Conservation (phyloP, 2,797 vertebrate species). For the Simalia tracyae region DNA sequence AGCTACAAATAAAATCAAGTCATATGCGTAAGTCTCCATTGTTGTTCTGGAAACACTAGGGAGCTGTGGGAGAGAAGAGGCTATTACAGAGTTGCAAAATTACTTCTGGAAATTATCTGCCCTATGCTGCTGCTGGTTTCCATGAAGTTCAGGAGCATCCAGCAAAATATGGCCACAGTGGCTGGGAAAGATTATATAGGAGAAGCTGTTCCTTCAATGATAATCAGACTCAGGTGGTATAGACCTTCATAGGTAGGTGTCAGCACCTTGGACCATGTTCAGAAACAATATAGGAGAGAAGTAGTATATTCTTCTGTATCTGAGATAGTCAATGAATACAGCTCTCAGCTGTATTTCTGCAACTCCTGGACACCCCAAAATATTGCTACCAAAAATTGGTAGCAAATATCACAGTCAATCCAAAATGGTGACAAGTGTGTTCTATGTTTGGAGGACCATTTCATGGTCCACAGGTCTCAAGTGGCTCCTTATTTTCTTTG, state of each 20-base stretch:
- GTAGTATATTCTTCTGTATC: too few species aligned
- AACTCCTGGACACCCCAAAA: not conserved
- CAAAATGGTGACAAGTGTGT: not conserved
- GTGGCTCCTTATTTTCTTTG: not conserved
- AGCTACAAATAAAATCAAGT: too few species aligned
- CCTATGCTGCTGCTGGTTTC: not conserved
- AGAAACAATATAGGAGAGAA: not conserved
- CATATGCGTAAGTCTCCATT: not conserved
- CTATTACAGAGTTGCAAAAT: not conserved
- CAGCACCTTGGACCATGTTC: not conserved
- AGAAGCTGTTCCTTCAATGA: not conserved
- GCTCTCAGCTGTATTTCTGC: not conserved
- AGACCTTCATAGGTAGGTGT: not conserved
- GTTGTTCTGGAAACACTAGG: not conserved
- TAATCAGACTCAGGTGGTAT: not conserved
- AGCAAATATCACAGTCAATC: not conserved
- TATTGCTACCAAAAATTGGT: not conserved
- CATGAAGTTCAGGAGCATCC: not conserved
- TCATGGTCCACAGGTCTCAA: not conserved
- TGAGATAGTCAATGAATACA: not conserved
- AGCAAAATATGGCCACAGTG: not conserved
- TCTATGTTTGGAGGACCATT: not conserved
- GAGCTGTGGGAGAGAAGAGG: not conserved
- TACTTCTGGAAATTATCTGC: not conserved
- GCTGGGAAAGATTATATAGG: not conserved